These are phyloP conservation scores for Coptodon bakossiorum DNA, from an alignment of 2,113 vertebrate species.

Conservation along the genomic window DNA sequence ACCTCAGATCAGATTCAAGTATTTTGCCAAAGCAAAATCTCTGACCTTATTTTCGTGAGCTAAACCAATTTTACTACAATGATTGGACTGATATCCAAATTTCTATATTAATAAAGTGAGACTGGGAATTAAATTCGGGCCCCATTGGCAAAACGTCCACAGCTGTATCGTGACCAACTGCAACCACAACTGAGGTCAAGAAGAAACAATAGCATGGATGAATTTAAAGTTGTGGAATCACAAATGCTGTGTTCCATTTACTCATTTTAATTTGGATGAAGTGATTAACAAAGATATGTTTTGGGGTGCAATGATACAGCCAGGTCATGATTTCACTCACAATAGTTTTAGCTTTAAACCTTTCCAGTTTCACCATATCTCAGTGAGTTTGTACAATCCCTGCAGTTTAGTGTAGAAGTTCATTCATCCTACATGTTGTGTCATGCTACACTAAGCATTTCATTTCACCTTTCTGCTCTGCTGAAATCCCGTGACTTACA, in stretches of 20 bases:
- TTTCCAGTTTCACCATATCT: not conserved
- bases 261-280: not conserved
- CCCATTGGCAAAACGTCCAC: not conserved
- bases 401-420: not conserved
- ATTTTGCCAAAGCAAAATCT: constrained; percentile 3
- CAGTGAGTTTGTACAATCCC: not conserved
- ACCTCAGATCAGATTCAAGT: constrained; percentile 12
- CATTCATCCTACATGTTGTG: not conserved
- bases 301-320: not conserved
- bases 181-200: not conserved
- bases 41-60: not conserved
- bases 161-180: not conserved
- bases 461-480: not conserved
- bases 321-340: not conserved
- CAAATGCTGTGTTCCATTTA: not conserved
- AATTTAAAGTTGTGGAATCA: not conserved
- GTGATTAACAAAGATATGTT: not conserved
- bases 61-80: not conserved
- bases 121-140: not conserved
- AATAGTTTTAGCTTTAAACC: not conserved
- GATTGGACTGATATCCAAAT: not conserved
- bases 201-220: not conserved
- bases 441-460: not conserved
- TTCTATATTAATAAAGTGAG: not conserved
- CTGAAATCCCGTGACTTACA: not conserved